Evolutionary conservation across 2,888 invertebrate species (phyloP).

Genomic region (Caenorhabditis auriculariae): DNA sequence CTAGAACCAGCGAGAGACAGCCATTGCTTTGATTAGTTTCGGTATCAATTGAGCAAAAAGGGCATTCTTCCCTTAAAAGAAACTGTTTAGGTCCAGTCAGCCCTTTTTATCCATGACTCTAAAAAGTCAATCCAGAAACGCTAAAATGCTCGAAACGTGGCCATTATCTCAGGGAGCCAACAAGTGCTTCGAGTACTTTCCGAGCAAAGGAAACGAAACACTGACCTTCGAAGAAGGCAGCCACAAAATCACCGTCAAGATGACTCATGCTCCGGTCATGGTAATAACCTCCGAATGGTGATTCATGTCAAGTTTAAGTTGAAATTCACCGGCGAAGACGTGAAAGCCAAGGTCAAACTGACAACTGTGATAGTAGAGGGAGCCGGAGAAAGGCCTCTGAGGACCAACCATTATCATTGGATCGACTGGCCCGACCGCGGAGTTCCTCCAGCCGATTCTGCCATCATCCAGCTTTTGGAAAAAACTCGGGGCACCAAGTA

Average conservation of each 20-base stretch:
- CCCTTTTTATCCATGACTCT: too few relatives aligned
- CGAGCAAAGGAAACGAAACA: background rate
- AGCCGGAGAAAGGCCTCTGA: slow-evolving; percentile 3
- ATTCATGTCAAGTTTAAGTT: too few relatives aligned
- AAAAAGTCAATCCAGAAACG: too few relatives aligned
- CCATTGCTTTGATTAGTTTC: too few relatives aligned
- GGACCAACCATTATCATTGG: slow-evolving; percentile 36
- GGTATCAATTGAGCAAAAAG: too few relatives aligned
- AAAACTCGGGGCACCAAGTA: slow-evolving; percentile 15
- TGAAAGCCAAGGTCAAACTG: slow-evolving; percentile 14
- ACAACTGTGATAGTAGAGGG: slow-evolving; percentile 15
- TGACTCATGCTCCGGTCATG: too few relatives aligned
- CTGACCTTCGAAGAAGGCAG: background rate
- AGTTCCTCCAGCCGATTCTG: slow-evolving; percentile 30
- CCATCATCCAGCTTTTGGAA: slow-evolving; percentile 24
- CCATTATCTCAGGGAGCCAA: slow-evolving; percentile 15
- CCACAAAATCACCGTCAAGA: too few relatives aligned
- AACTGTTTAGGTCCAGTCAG: too few relatives aligned
- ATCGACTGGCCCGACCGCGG: slow-evolving; percentile 42
- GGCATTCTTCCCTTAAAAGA: too few relatives aligned
- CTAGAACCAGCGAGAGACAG: too few relatives aligned
- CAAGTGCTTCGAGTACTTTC: slow-evolving; percentile 13
- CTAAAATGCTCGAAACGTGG: too few relatives aligned
- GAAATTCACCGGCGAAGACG: slow-evolving; percentile 11
- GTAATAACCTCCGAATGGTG: too few relatives aligned